Percentiles rank a stretch among this genome's conserved stretches.
These are phyloP conservation scores for Martes flavigula DNA, from an alignment of 2,797 vertebrate genomes.

Conservation along the genomic window DNA sequence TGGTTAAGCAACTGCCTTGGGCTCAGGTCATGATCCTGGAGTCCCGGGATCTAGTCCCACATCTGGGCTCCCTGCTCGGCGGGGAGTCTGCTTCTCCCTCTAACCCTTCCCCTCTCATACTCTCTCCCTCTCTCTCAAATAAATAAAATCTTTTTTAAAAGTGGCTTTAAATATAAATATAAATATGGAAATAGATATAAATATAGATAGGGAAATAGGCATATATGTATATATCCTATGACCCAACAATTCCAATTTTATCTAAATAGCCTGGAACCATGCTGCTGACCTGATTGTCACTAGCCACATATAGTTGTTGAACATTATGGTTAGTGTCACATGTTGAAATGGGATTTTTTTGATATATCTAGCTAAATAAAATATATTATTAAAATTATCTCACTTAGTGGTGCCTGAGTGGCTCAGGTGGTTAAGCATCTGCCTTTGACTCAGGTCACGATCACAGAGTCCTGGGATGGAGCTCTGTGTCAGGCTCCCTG, in stretches of 20 bases:
- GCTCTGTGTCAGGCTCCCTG: not conserved
- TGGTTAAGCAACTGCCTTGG: no score
- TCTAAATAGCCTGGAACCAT: not conserved
- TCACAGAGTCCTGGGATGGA: not conserved
- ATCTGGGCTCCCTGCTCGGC: no score
- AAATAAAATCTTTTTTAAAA: no score
- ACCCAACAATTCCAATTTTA: not conserved
- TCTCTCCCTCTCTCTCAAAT: no score
- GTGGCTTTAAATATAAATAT: not conserved
- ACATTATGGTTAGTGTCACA: not conserved
- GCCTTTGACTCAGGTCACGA: not conserved
- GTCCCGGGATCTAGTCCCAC: no score
- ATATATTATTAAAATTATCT: not conserved
- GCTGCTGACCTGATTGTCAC: not conserved
- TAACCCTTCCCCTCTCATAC: no score
- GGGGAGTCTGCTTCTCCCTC: no score
- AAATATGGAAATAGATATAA: not conserved
- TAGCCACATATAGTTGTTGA: not conserved
- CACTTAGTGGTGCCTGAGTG: not conserved
- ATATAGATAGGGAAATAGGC: not conserved
- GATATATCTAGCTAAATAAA: not conserved
- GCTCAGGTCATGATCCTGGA: no score
- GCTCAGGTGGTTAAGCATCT: not conserved
- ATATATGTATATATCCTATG: not conserved
- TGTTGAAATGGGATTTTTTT: not conserved